phyloP scores from a whole-genome alignment of 2,797 vertebrate species.

The Sebastes itinus region DNA sequence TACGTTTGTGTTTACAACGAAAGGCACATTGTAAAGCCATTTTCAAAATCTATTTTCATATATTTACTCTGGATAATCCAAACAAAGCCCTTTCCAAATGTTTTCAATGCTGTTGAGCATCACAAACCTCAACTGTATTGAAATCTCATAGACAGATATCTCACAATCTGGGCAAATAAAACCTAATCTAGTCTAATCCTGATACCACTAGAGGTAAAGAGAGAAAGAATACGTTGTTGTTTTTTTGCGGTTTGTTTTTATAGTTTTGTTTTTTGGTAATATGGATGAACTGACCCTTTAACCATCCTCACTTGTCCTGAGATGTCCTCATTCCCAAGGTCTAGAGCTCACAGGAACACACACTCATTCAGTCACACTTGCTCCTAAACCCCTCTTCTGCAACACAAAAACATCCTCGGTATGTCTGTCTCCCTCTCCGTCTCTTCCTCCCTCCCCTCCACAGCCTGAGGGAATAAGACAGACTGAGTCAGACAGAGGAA shows the following conservation, averaged over 20 bases:
- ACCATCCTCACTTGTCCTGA: conserved; percentile 3
- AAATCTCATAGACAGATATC: not conserved
- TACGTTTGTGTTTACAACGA: not conserved
- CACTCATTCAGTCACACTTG: conserved; percentile 10
- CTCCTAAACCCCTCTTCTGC: conserved; percentile 8
- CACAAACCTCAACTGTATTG: not conserved
- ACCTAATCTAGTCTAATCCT: not conserved
- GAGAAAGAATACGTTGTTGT: not conserved
- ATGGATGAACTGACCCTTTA: not conserved
- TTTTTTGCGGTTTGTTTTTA: not conserved
- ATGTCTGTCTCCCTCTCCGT: conserved; percentile 21
- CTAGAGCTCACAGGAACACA: conserved; percentile 1
- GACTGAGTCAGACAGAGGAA: conserved; percentile 52
- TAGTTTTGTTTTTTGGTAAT: not conserved
- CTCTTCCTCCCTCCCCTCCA: not conserved
- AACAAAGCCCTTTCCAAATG: not conserved
- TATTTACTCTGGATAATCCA: not conserved
- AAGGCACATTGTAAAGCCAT: not conserved
- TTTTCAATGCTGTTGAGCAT: not conserved
- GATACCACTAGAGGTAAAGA: not conserved
- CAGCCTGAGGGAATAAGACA: conserved; percentile 43
- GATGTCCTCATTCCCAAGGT: conserved; percentile 30
- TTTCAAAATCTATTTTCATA: not conserved
- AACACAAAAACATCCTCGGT: conserved; percentile 38
- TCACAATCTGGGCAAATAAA: not conserved